A percentile compares a stretch with the other conserved stretches of the same genome.
Evolutionary conservation across 1,140 invertebrate species (phyloP).

Genomic region (Lamellibrachia luymesi): DNA sequence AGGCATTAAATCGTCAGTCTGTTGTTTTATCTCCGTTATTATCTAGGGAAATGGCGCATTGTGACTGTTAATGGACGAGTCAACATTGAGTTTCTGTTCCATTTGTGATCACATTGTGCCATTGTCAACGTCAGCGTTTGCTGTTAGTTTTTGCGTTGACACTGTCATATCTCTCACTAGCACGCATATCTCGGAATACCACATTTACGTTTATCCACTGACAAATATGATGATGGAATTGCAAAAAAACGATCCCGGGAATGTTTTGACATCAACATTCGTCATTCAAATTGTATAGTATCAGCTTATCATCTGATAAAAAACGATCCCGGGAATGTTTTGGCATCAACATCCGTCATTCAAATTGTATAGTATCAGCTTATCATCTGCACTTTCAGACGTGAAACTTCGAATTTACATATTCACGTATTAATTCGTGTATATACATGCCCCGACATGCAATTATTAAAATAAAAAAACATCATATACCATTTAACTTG

Average conservation of each 20-base stretch:
- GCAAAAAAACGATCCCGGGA: background rate
- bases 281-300: background rate
- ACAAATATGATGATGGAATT: background rate
- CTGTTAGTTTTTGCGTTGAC: too few species aligned
- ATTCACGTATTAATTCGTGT: background rate
- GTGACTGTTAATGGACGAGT: too few species aligned
- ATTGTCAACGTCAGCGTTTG: too few species aligned
- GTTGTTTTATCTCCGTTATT: background rate
- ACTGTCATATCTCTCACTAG: too few species aligned
- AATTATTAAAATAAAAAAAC: background rate
- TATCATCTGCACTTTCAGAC: background rate
- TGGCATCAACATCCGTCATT: background rate
- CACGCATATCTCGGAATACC: background rate
- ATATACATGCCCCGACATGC: background rate
- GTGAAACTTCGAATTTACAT: background rate
- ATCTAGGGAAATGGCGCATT: too few species aligned
- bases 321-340: background rate
- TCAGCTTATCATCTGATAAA: background rate
- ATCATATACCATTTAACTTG: background rate
- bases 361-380: background rate
- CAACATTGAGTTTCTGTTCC: too few species aligned
- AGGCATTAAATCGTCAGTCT: background rate
- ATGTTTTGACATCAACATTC: background rate
- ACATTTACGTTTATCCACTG: background rate
- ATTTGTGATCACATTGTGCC: too few species aligned